Evolutionary conservation across 2,888 invertebrate species (phyloP), one percentile per base, ranked within the genome.

Genomic region (Catonia carolina): DNA sequence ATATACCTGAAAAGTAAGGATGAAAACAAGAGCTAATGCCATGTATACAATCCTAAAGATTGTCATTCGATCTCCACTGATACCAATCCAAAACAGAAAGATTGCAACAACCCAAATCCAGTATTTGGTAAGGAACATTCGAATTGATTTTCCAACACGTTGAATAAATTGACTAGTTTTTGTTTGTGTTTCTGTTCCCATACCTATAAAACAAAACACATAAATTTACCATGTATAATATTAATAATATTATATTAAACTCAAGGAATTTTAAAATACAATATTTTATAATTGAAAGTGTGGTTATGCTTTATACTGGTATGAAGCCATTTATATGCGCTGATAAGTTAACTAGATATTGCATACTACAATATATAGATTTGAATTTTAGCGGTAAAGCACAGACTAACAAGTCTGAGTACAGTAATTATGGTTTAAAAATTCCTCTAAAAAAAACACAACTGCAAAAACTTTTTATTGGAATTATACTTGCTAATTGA

Each of bases 101-200:
- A 89, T 82, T 17, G 91, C 90, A 10, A 97, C 92, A 45, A 97
- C 84, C 79, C 95, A 92, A 67, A 99, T 96, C 96, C 97, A 99
- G 72, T 91, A 89, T 69, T 90, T 91, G 0, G 91, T 90, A 67
- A 97, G 76, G 23, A 88, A 75, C 53, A 80, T 81, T 65, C 86
- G 84, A 53, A 89, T 73, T 67, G 84, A 75, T 52, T 78, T 78
- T 4, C 91, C 91, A 31, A 89, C 73, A 59, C 79, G 78, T 54
- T 80, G 80, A 70, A 90, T 79, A 45, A 67, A 48, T 45, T 64
- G 63, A 58, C 62, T 65, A 7, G 66, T 65, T 60, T 64, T 66
- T n/a, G 66, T 63, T n/a, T 59, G 59, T 2, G 64, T 60, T 53
- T 65, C 66, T 33, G 60, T 61, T 22, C 63, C 64, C 61, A 65